phyloP scores from a whole-genome alignment of 2,888 invertebrate species.

The Balanococcus diminutus region DNA sequence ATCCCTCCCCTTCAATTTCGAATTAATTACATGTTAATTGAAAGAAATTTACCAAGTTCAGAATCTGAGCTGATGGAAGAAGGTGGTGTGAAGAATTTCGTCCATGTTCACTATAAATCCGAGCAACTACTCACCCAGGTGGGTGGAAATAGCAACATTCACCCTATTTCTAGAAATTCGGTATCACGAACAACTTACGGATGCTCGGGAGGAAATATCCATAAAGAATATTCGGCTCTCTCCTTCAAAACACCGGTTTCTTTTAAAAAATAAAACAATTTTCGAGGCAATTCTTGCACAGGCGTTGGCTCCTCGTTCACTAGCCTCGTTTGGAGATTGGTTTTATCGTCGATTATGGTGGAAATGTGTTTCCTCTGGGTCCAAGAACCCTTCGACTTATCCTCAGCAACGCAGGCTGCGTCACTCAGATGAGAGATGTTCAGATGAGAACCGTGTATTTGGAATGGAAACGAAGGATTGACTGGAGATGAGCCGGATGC shows the following conservation, averaged over 20 bases:
- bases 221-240: constrained; percentile 87
- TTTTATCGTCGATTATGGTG: constrained; percentile 54
- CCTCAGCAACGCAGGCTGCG: background rate
- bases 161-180: background rate
- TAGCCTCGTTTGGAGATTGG: constrained; percentile 46
- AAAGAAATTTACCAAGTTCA: no score
- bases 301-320: constrained; percentile 55
- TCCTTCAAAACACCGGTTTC: constrained; percentile 79
- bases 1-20: no score
- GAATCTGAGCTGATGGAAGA: no score
- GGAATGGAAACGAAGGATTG: background rate
- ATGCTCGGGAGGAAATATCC: constrained; percentile 87
- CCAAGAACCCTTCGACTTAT: background rate
- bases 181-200: constrained; percentile 65
- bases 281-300: constrained; percentile 59
- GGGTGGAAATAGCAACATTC: background rate
- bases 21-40: no score
- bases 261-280: constrained; percentile 67
- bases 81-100: no score
- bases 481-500: background rate
- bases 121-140: no score
- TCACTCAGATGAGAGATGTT: constrained; percentile 45
- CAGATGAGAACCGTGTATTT: constrained; percentile 32
- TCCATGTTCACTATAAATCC: no score
- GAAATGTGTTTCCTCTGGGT: constrained; percentile 46